Evolutionary conservation across 2,888 invertebrate genomes (phyloP).

Genomic region (Oscheius sp.): DNA sequence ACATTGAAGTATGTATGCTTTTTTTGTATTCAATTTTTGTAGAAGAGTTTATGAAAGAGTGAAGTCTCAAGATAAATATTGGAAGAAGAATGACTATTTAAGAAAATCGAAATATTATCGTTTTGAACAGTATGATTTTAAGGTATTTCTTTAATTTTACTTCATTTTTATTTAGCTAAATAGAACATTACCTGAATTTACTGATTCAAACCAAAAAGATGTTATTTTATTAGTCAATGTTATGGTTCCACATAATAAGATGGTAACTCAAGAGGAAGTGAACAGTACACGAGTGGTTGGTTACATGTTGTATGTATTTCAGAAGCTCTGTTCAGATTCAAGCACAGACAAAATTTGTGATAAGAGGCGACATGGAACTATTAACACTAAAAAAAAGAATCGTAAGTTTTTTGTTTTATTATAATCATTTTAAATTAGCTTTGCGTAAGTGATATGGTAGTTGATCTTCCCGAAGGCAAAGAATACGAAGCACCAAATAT

Average conservation of each 20-base stretch:
- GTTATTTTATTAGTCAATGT: slow-evolving; percentile 20
- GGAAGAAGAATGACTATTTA: slow-evolving; percentile 20
- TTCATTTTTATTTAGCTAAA: slow-evolving; percentile 28
- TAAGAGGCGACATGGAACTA: slow-evolving; percentile 46
- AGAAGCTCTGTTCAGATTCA: slow-evolving; percentile 28
- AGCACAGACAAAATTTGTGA: slow-evolving; percentile 37
- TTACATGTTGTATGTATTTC: not conserved
- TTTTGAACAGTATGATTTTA: slow-evolving; percentile 2
- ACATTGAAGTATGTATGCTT: not conserved
- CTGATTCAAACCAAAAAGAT: slow-evolving; percentile 18
- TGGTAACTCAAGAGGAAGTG: slow-evolving; percentile 17
- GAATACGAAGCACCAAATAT: slow-evolving; percentile 40
- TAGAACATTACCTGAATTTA: slow-evolving; percentile 9
- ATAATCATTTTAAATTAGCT: slow-evolving; percentile 23
- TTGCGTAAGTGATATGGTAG: slow-evolving; percentile 45
- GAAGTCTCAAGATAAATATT: not conserved
- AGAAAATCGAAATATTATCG: slow-evolving; percentile 28
- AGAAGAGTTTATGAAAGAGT: slow-evolving; percentile 4
- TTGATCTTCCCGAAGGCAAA: slow-evolving; percentile 42
- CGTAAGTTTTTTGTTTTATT: slow-evolving; percentile 25
- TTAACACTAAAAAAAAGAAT: slow-evolving; percentile 39
- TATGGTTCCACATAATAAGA: slow-evolving; percentile 26
- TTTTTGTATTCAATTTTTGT: not conserved
- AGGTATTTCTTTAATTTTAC: not conserved
- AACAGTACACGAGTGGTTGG: slow-evolving; percentile 11